Conservation (phyloP, 2,888 invertebrate genomes). For the Diabrotica balteata region DNA sequence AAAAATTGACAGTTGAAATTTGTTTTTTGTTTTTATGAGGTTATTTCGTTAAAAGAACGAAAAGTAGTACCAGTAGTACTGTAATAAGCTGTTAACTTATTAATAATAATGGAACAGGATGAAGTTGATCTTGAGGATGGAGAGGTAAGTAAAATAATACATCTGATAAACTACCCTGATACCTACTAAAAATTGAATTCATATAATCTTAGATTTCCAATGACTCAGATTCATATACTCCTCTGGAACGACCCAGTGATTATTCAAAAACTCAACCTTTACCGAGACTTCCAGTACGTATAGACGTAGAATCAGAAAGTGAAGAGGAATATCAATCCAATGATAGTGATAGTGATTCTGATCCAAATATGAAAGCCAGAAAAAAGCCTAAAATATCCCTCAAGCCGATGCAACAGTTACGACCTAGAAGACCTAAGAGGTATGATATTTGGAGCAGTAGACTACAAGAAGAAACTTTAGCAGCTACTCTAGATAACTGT, state of each 20-base stretch:
- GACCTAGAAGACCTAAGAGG: conserved; percentile 67
- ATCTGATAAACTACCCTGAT: too few relatives aligned
- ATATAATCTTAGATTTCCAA: conserved; percentile 39
- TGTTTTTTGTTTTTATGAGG: too few relatives aligned
- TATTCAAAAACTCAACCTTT: conserved; percentile 48
- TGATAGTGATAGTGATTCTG: conserved; percentile 70
- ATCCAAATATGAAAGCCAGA: conserved; percentile 58
- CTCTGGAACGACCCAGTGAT: conserved; percentile 65
- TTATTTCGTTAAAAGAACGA: too few relatives aligned
- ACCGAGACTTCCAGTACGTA: conserved; percentile 44
- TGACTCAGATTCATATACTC: conserved; percentile 64
- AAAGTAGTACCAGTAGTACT: too few relatives aligned
- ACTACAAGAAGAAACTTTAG: conserved; percentile 79
- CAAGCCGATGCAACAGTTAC: conserved; percentile 54
- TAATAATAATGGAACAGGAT: conserved; percentile 39
- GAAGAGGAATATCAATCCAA: conserved; percentile 52
- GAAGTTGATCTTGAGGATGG: conserved; percentile 43
- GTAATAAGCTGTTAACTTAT: too few relatives aligned
- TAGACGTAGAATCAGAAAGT: conserved; percentile 62
- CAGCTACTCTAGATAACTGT: conserved; percentile 76
- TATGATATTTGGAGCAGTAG: conserved; percentile 80
- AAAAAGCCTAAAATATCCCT: conserved; percentile 67
- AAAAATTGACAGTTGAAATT: too few relatives aligned
- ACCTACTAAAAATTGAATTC: too few relatives aligned
- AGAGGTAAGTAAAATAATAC: conserved; percentile 36